phyloP scores from a whole-genome alignment of 2,888 invertebrate species.

The Nasonia oneida region DNA sequence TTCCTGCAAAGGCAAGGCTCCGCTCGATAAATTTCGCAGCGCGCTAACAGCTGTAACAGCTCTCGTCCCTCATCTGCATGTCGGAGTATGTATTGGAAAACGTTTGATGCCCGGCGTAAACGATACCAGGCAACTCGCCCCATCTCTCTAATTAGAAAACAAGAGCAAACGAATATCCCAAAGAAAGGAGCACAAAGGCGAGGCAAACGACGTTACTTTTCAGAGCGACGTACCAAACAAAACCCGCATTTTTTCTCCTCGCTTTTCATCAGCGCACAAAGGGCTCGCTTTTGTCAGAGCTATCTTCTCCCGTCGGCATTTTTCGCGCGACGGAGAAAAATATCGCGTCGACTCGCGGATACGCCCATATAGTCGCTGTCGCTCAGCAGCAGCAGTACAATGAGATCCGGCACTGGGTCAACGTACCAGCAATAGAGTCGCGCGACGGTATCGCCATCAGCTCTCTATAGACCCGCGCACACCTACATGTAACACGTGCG shows the following conservation, averaged over 20 bases:
- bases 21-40: conserved; percentile 12
- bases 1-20: neutral
- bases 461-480: neutral
- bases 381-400: neutral
- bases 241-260: neutral
- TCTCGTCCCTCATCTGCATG: neutral
- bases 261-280: neutral
- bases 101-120: neutral
- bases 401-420: conserved; percentile 20
- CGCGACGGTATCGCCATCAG: neutral
- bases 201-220: neutral
- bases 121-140: neutral
- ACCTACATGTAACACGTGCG: neutral
- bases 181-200: neutral
- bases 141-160: neutral
- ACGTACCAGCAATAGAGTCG: conserved; percentile 4
- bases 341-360: neutral
- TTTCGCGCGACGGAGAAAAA: neutral
- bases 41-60: neutral
- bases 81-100: neutral
- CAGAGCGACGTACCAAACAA: neutral
- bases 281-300: neutral
- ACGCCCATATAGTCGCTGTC: neutral
- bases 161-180: neutral
- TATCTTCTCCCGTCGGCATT: neutral